Evolutionary conservation across 1,140 invertebrate genomes (phyloP), one percentile per base, ranked within the genome.

Genomic region (Lepidurus arcticus): DNA sequence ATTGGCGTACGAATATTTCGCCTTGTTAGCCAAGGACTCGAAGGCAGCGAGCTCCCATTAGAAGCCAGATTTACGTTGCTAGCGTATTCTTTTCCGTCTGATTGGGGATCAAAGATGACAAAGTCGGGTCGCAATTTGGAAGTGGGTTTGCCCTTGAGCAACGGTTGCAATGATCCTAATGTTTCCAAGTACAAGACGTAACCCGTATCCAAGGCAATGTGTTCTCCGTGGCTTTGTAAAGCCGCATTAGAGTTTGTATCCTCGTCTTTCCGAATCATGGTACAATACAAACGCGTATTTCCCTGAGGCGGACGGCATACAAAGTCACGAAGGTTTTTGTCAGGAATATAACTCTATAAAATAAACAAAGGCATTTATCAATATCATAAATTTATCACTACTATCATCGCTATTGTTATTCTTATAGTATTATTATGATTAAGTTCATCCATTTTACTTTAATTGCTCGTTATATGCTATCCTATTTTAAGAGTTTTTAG

Each of bases 41-140:
- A 26, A 11, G n/a, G 44, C 13, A 53, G 44, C 42, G 75, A 76
- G 43, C 43, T 76, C 34, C 47, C 47, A 44, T 76, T 76, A 16
- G 65, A 47, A n/a, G 65, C 45, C n/a, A 13, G 76, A 45, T 9
- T 45, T n/a, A 7, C 44, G 45, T 53, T 76, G 16, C 24, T 44
- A 9, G 44, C 47, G 3, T 42, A n/a, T 42, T 76, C 47, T 44
- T 73, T 78, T 24, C 16, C 26, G 34, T 24, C 42, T 13, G 65
- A 43, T 44, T 42, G 73, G 1, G 97, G 97, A 87, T 99, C 94
- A 83, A 94, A 98, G 82, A 99, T 99, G 44, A 99, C 94, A 86
- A 99, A 99, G 85, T 99, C 97, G 0, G 98, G 97, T 74, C 96
- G 88, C 75, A 99, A 93, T 87, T 98, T 98, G 83, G 95, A 98